Evolutionary conservation across 2,888 invertebrate species (phyloP), one percentile per base, ranked within the genome.

Genomic region (Scelioninae gen. 1): DNA sequence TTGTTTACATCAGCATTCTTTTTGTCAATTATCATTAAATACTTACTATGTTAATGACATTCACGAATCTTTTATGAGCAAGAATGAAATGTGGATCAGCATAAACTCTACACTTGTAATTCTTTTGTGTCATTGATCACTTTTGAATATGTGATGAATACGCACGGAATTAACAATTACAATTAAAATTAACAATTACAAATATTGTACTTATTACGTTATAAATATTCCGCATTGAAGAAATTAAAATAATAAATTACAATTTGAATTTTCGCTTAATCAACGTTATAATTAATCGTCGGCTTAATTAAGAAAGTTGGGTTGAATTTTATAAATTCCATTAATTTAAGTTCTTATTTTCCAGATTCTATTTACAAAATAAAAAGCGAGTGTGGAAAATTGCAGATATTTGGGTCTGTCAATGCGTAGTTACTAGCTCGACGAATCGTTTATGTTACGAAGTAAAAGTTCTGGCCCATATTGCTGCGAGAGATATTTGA

Each of bases 401-500:
- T 40, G 11, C 10, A 34, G 6, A 34, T 15, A 32, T 34, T 13
- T 32, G 23, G 15, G 43, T 13, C 38, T 10, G 66, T 66, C 66
- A 53, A 66, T 53, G 40, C 29, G 5, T 0, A 5, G n/a, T 10
- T 23, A 47, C 51, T 31, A 16, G n/a, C 10, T 56, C 16, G 23
- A 56, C 10, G 47, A 23, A 56, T 69, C 47, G 58, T 38, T 23
- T 58, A 47, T 58, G 49, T 71, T 71, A 58, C 60, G 38, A 60
- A 71, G 72, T 62, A 62, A 72, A 72, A 62, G 60, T 62, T 62
- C 32, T 62, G 29, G 60, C 60, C 60, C 51, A 45, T 53, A 62
- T 72, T 58, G 62, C 43, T 51, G 72, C 62, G 43, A 72, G 31
- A 62, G 51, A 72, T 72, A 62, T 72, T 62, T 62, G 62, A 62